These are phyloP conservation scores for Stegodyphus mimosarum DNA, from an alignment of 1,140 invertebrate genomes.

Conservation along the genomic window DNA sequence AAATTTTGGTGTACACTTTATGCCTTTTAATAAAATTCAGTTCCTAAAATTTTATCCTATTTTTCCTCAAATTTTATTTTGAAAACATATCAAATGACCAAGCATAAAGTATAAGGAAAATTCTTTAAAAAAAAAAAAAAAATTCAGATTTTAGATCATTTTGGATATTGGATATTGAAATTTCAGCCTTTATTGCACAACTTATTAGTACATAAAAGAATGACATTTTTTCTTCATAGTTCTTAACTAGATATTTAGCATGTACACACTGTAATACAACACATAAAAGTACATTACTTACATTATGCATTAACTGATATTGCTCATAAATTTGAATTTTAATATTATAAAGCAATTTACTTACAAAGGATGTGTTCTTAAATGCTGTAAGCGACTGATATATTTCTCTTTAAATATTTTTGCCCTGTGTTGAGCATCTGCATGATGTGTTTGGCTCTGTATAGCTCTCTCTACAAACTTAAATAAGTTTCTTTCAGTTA, in stretches of 20 bases:
- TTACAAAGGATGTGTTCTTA: conserved; percentile 84
- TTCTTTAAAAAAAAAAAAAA: too few relatives aligned
- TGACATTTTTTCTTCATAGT: not conserved
- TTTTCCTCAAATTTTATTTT: too few relatives aligned
- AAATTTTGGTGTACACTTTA: too few relatives aligned
- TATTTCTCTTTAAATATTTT: conserved; percentile 87
- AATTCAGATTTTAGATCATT: too few relatives aligned
- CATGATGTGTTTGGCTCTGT: conserved; percentile 78
- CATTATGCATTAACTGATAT: not conserved
- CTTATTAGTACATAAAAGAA: not conserved
- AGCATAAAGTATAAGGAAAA: too few relatives aligned
- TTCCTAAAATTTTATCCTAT: too few relatives aligned
- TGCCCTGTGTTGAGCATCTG: conserved; percentile 81
- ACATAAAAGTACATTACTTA: not conserved
- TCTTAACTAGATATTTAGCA: not conserved
- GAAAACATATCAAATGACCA: too few relatives aligned
- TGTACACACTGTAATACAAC: not conserved
- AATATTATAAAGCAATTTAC: conserved; percentile 64
- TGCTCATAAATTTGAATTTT: not conserved
- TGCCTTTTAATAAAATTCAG: too few relatives aligned
- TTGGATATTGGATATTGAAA: too few relatives aligned
- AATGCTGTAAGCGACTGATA: conserved; percentile 80
- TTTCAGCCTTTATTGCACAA: too few relatives aligned
- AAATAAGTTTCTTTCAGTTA: conserved; percentile 8
- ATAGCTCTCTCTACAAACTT: conserved; percentile 73